phyloP scores from a whole-genome alignment of 2,797 vertebrate genomes.

The Sciaenops ocellatus region DNA sequence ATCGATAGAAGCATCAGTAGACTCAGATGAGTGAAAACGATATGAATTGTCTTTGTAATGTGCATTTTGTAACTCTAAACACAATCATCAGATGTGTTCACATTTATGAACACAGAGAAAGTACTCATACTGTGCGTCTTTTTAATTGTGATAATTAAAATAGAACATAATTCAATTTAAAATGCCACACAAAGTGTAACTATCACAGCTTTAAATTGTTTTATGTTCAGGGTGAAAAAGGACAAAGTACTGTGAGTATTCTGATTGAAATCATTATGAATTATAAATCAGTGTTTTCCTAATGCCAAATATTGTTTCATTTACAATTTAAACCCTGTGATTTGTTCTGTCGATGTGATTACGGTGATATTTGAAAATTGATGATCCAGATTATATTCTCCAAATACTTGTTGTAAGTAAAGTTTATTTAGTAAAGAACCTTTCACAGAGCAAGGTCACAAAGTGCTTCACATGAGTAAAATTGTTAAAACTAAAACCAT shows the following conservation, averaged over 20 bases:
- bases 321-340: neutral
- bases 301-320: neutral
- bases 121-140: neutral
- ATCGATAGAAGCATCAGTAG: no score
- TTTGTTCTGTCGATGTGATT: constrained; percentile 2
- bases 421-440: no score
- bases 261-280: neutral
- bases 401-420: neutral
- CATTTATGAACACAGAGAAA: neutral
- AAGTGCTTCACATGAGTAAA: no score
- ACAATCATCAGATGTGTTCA: neutral
- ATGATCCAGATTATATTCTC: neutral
- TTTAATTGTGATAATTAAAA: neutral
- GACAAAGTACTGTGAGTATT: neutral
- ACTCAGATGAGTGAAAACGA: neutral
- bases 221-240: neutral
- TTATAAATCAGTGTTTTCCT: neutral
- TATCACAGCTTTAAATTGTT: neutral
- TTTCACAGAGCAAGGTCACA: no score
- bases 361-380: constrained; percentile 11
- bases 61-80: neutral
- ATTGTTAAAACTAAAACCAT: no score
- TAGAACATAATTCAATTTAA: neutral
- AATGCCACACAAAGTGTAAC: constrained; percentile 1
- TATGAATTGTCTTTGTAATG: neutral